Conservation (phyloP, 2,888 invertebrate genomes). For the Trimorus sp. region DNA sequence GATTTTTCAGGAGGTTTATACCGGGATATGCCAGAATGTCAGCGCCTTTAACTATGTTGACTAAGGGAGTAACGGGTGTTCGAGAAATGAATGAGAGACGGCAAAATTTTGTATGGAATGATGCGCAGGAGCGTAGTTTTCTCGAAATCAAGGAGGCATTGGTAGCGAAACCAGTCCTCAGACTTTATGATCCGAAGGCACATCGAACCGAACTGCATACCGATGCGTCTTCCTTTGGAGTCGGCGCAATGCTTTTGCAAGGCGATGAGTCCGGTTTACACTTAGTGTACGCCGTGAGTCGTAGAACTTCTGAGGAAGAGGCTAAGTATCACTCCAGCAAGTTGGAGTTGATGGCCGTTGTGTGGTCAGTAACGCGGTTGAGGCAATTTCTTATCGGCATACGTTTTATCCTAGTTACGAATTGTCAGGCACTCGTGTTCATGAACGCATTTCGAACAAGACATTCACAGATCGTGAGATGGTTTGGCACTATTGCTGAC, state of each 20-base stretch:
- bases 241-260: no score
- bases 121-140: background rate
- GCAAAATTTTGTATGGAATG: background rate
- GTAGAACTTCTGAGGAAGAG: background rate
- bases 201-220: slow-evolving; percentile 8
- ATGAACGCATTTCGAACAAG: slow-evolving; percentile 68
- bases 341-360: slow-evolving; percentile 14
- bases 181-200: slow-evolving; percentile 41
- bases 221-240: background rate
- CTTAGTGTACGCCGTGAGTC: slow-evolving; percentile 9
- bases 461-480: slow-evolving; percentile 64
- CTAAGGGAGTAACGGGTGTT: background rate
- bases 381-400: slow-evolving; percentile 11
- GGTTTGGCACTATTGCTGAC: slow-evolving; percentile 11
- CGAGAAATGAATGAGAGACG: slow-evolving; percentile 13
- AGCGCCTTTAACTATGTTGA: slow-evolving; percentile 1
- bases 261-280: background rate
- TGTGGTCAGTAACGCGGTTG: slow-evolving; percentile 55
- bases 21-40: background rate
- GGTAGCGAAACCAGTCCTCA: slow-evolving; percentile 49
- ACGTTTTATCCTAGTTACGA: background rate
- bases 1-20: slow-evolving; percentile 6
- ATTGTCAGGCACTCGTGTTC: slow-evolving; percentile 69
- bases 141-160: slow-evolving; percentile 3
- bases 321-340: slow-evolving; percentile 1